phyloP scores from a whole-genome alignment of 2,888 invertebrate genomes.

The Megastigmus dorsalis region DNA sequence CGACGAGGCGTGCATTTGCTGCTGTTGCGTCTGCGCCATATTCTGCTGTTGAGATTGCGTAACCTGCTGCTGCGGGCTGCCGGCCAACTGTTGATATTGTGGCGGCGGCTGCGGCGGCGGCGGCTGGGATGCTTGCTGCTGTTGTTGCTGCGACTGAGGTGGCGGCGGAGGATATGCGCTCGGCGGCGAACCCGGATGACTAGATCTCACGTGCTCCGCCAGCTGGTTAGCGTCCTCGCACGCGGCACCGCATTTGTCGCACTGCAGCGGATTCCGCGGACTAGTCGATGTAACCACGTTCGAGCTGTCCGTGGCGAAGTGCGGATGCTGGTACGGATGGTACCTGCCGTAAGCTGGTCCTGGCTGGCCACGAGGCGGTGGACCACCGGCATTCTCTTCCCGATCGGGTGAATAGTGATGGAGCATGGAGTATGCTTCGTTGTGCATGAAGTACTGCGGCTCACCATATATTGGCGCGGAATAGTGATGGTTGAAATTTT shows the following conservation, averaged over 20 bases:
- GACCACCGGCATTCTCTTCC: constrained; percentile 74
- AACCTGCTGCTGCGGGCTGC: constrained; percentile 66
- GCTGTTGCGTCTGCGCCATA: constrained; percentile 74
- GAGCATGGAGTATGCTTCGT: constrained; percentile 70
- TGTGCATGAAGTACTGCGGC: constrained; percentile 66
- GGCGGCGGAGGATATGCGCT: constrained; percentile 62
- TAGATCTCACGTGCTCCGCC: constrained; percentile 84
- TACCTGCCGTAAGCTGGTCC: constrained; percentile 61
- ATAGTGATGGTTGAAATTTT: constrained; percentile 61
- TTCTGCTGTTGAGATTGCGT: constrained; percentile 75
- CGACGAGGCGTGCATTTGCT: constrained; percentile 70
- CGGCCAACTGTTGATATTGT: constrained; percentile 68
- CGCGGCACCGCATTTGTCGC: constrained; percentile 89
- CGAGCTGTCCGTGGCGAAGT: constrained; percentile 62
- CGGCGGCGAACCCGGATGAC: constrained; percentile 76
- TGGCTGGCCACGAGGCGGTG: neutral
- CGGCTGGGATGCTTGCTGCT: constrained; percentile 58
- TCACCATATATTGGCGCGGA: constrained; percentile 65
- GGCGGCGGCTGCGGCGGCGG: constrained; percentile 61
- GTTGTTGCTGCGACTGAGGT: constrained; percentile 66
- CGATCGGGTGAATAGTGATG: constrained; percentile 73
- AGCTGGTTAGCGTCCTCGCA: constrained; percentile 85
- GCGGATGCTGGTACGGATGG: constrained; percentile 76
- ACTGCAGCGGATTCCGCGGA: constrained; percentile 81
- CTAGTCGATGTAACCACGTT: constrained; percentile 78